Evolutionary conservation across 2,797 vertebrate genomes (phyloP).

Genomic region (Chiloscyllium punctatum): DNA sequence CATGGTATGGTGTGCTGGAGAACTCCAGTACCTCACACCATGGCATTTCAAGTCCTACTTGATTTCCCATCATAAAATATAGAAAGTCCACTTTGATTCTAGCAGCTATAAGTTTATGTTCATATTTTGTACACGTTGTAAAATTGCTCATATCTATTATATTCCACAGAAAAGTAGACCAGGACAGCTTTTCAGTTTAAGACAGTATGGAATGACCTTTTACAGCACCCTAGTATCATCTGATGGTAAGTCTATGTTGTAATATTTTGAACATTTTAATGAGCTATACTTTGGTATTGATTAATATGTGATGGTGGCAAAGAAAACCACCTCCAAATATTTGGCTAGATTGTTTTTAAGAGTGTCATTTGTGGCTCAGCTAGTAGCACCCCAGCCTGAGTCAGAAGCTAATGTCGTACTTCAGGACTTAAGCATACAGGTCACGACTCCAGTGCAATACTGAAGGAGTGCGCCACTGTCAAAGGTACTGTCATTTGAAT

Average conservation of each 20-base stretch:
- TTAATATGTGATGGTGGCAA: background rate
- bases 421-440: background rate
- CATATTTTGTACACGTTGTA: background rate
- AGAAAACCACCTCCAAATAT: background rate
- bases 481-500: background rate
- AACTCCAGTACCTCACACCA: background rate
- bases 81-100: background rate
- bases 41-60: background rate
- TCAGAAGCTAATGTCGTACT: background rate
- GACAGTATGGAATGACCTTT: background rate
- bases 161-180: conserved; percentile 48
- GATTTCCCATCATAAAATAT: background rate
- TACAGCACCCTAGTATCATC: conserved; percentile 50
- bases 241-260: conserved; percentile 54
- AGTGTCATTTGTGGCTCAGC: background rate
- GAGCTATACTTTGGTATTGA: background rate
- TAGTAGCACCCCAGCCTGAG: background rate
- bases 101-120: background rate
- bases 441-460: background rate
- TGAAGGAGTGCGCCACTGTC: background rate
- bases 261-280: conserved; percentile 1
- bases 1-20: background rate
- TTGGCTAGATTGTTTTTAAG: background rate
- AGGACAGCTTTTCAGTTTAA: conserved; percentile 39
- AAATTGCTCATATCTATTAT: background rate